phyloP scores from a whole-genome alignment of 2,113 vertebrate genomes.

The Proteles cristata region DNA sequence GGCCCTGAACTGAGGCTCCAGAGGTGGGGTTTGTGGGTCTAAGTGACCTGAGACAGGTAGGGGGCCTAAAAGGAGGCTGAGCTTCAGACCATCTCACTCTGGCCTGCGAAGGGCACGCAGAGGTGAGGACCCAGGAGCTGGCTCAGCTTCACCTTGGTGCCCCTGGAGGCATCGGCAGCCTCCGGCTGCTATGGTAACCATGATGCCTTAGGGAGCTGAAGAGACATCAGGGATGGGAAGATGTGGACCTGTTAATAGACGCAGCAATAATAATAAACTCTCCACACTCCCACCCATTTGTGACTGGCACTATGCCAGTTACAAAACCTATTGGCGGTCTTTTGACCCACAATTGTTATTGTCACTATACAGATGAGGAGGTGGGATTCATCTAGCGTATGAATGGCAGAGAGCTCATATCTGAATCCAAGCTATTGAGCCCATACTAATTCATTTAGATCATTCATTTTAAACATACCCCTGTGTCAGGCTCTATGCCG shows the following conservation, averaged over 20 bases:
- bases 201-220: slow-evolving; percentile 51
- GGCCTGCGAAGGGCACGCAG: slow-evolving; percentile 5
- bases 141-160: slow-evolving; percentile 55
- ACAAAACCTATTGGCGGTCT: not conserved
- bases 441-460: not conserved
- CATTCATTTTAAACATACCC: slow-evolving; percentile 12
- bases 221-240: slow-evolving; percentile 48
- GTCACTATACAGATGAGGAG: not conserved
- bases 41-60: not conserved
- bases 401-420: not conserved
- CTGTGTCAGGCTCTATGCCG: not conserved
- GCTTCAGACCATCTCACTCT: slow-evolving; percentile 34
- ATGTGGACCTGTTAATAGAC: slow-evolving; percentile 33
- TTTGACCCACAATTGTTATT: not conserved
- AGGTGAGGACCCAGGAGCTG: not conserved
- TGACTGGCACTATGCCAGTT: not conserved
- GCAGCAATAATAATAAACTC: slow-evolving; percentile 39
- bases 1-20: not conserved
- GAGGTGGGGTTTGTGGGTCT: not conserved
- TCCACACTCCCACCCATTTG: not conserved
- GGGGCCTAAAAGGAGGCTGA: not conserved
- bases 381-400: not conserved
- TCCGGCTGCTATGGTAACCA: slow-evolving; percentile 72
- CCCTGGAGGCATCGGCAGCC: slow-evolving; percentile 68
- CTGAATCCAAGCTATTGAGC: not conserved